Conservation (phyloP, 2,888 invertebrate genomes). For the Merodon equestris region DNA sequence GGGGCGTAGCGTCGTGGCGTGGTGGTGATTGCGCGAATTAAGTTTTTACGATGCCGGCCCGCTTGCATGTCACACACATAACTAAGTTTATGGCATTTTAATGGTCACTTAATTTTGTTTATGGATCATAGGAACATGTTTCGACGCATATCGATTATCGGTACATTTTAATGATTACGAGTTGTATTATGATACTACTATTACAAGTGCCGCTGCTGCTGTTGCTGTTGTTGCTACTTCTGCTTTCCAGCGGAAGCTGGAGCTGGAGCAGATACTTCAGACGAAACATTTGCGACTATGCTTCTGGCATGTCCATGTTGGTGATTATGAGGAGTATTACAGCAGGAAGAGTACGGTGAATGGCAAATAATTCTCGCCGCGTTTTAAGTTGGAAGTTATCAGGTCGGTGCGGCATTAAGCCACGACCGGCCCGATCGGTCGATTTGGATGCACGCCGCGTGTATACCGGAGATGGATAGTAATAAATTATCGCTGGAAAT, state of each 20-base stretch:
- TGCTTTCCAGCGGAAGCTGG: no score
- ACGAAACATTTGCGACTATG: conserved; percentile 70
- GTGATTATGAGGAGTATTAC: conserved; percentile 44
- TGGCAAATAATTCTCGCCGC: conserved; percentile 43
- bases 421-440: conserved; percentile 4
- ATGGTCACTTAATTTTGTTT: conserved; percentile 80
- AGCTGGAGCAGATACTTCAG: no score
- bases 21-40: conserved; percentile 69
- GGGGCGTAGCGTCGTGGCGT: conserved; percentile 20
- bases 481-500: conserved; percentile 29
- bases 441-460: conserved; percentile 11
- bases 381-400: conserved; percentile 48
- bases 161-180: conserved; percentile 73
- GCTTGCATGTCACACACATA: conserved; percentile 71
- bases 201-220: conserved; percentile 62
- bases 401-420: conserved; percentile 40
- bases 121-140: conserved; percentile 77
- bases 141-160: conserved; percentile 74
- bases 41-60: conserved; percentile 69
- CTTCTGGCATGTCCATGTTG: conserved; percentile 14
- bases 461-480: conserved; percentile 9
- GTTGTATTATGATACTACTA: conserved; percentile 49
- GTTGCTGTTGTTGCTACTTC: conserved; percentile 55
- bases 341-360: conserved; percentile 50
- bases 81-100: conserved; percentile 79